Evolutionary conservation across 64 coral and sea anemone genomes (phyloP), one percentile per base, ranked within the genome.

Genomic region (Porites lutea): DNA sequence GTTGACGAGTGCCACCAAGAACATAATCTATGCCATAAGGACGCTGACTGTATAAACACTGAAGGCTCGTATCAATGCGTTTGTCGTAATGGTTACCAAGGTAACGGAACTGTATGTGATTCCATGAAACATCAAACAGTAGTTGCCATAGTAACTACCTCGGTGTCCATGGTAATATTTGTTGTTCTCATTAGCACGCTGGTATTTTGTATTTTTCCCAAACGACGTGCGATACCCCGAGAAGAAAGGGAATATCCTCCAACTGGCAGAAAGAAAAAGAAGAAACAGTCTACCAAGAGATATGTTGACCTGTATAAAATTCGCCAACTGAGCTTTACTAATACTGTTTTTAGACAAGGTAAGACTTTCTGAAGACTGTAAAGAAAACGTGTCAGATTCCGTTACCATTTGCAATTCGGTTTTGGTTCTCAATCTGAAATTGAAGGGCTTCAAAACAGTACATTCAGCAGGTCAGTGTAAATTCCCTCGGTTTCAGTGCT

Each of bases 301-400:
- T 78, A 78, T 78, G 75, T 78, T 5, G 75, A 78, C 75, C n/a
- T 78, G 75, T 27, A 78, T 22, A 78, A 78, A 22, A 54, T 78
- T 23, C 75, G 52, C 51, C 50, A 78, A 21, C 20, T 78, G 7
- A 51, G 75, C 20, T 78, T 78, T 4, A 78, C 75, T 20, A 78
- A 78, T 23, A 58, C 20, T 55, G 75, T 50, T 78, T 78, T n/a
- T 21, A 78, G 49, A 54, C 50, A 55, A 58, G 75, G 75, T 78
- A 58, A 78, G 75, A 55, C 8, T 54, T 57, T 12, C 54, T 4
- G 1, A 57, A 3, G 12, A 18, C 7, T 1, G 9, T 76, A 51
- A 14, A 51, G 10, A 4, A 70, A 69, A 21, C 23, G 16, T 2
- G 4, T 19, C 19, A 70, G 5, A 12, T 57, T 7, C 7, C 54